phyloP scores from a whole-genome alignment of 1,140 invertebrate genomes.

The Formica exsecta region DNA sequence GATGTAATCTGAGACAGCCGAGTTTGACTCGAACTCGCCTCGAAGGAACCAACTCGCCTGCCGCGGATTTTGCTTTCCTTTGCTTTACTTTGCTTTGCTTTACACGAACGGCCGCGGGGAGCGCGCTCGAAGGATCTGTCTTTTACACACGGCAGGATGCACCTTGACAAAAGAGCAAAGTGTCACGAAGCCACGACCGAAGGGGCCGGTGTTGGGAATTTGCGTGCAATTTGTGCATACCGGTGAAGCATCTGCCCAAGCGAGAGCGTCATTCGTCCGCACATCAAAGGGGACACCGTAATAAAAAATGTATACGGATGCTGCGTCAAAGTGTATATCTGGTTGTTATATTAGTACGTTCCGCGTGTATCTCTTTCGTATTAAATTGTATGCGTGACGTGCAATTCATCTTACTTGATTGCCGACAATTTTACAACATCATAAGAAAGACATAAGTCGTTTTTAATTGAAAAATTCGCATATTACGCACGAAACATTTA shows the following conservation, averaged over 20 bases:
- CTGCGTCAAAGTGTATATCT: constrained; percentile 47
- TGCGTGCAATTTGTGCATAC: constrained; percentile 66
- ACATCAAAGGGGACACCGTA: constrained; percentile 16
- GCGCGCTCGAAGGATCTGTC: constrained; percentile 67
- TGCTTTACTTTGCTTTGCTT: constrained; percentile 48
- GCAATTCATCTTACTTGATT: constrained; percentile 56
- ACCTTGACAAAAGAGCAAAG: constrained; percentile 71
- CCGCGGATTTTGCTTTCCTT: constrained; percentile 53
- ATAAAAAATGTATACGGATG: constrained; percentile 34
- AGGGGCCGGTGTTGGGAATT: constrained; percentile 51
- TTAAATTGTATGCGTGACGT: constrained; percentile 44
- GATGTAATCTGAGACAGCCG: constrained; percentile 83
- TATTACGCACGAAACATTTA: not conserved
- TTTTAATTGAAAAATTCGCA: constrained; percentile 45
- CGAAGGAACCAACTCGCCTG: constrained; percentile 43
- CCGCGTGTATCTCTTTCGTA: constrained; percentile 25
- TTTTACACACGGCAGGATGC: constrained; percentile 72
- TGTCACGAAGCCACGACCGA: constrained; percentile 63
- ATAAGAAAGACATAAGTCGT: not conserved
- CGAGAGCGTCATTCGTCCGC: constrained; percentile 35
- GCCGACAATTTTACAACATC: constrained; percentile 40
- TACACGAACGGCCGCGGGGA: constrained; percentile 44
- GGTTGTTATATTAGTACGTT: constrained; percentile 43
- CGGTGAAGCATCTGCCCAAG: constrained; percentile 27
- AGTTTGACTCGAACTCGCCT: constrained; percentile 66